These are phyloP conservation scores for Anastrepha ludens DNA, from an alignment of 1,140 invertebrate species.

Conservation along the genomic window DNA sequence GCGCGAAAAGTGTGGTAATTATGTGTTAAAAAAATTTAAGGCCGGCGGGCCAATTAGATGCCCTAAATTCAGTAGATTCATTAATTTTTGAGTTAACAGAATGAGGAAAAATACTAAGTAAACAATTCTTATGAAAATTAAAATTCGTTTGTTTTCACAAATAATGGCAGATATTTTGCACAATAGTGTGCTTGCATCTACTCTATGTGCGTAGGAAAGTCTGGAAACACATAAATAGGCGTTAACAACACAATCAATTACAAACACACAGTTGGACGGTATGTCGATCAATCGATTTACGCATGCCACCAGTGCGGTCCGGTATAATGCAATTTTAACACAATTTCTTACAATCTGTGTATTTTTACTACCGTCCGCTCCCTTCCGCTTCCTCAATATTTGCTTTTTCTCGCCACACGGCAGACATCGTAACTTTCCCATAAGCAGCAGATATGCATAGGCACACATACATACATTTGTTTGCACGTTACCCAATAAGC, in stretches of 20 bases:
- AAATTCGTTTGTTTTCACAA: too few species aligned
- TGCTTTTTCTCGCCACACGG: neutral
- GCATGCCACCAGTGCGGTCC: neutral
- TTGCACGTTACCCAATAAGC: too few species aligned
- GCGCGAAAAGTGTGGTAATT: too few species aligned
- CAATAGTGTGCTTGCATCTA: too few species aligned
- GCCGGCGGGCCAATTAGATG: too few species aligned
- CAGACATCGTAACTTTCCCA: neutral
- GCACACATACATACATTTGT: too few species aligned
- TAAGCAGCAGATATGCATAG: neutral
- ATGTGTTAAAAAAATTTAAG: too few species aligned
- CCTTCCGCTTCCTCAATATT: neutral
- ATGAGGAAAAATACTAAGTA: too few species aligned
- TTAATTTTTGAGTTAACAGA: too few species aligned
- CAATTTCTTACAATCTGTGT: neutral
- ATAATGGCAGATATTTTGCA: too few species aligned
- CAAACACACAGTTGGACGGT: neutral
- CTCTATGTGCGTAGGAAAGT: neutral
- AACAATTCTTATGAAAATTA: too few species aligned
- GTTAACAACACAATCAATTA: constrained; percentile 28
- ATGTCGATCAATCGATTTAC: neutral
- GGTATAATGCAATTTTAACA: constrained; percentile 39
- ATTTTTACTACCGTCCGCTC: neutral
- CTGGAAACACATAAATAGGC: neutral
- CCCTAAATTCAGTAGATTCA: too few species aligned